Base-by-base conservation (phyloP, 2,113 vertebrate genomes). In the Alces alces region DNA sequence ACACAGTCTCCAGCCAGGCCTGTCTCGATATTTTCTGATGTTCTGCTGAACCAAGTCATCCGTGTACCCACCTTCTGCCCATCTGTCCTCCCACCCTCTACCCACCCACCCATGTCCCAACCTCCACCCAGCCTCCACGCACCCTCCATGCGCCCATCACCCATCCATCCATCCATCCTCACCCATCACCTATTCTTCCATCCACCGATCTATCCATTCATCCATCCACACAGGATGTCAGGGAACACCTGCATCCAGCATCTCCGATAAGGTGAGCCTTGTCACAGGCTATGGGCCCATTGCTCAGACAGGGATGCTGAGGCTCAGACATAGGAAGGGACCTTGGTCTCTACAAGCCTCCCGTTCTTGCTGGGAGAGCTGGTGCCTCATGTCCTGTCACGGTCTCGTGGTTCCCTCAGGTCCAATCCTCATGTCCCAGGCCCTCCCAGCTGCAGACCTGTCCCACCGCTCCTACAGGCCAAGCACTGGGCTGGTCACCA, bases 141-240 rank as follows among this genome's bases (percentile, higher is more conserved):
- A 39, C 6, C 16, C 28, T 5, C 36, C 66, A 89, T 2, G 36
- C 2, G 33, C 0, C 10, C 57, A 33, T 2, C 19, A 16, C 23
- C 0, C 4, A 1, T 2, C 78, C n/a, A 23, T 0, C n/a, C 25
- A 45, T 45, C 55, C 55, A 33, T 0, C 6, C 11, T 2, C 13
- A 8, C 1, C 25, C 15, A 19, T 8, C 17, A 43, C 4, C 23
- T 6, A 7, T 1, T 10, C 23, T 6, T 2, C 45, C 13, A 15
- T 1, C 15, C 15, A 66, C 0, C 16, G 0, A 7, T 2, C 14
- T 19, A 17, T 0, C 52, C 28, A 16, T 0, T 11, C 21, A 7
- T 1, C 45, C 28, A 11, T 2, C 73, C 25, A 64, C 30, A 30
- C 10, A 64, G 21, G 23, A 43, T 13, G 43, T 70, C 5, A 13